Conservation (phyloP, 23 tunicate genomes). For the Ciona savignyi region DNA sequence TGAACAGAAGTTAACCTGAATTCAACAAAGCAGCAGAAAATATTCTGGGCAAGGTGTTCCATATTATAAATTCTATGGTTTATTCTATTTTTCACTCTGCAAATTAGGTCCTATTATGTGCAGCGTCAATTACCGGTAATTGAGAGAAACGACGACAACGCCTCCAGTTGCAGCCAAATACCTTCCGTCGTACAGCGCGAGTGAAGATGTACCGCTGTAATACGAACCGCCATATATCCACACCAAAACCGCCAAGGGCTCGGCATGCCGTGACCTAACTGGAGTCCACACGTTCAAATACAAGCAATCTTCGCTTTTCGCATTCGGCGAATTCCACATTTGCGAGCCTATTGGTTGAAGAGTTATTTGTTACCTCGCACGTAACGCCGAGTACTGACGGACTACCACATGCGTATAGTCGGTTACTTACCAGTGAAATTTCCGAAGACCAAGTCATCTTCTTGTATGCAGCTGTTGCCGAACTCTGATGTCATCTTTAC, state of each 20-base stretch:
- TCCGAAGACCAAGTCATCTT: constrained; percentile 38
- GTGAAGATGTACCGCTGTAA: constrained; percentile 48
- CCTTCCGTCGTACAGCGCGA: constrained; percentile 59
- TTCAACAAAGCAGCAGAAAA: too few relatives aligned
- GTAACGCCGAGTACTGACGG: neutral
- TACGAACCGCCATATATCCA: constrained; percentile 89
- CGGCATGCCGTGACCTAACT: neutral
- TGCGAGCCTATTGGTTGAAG: constrained; percentile 46
- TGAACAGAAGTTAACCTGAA: neutral
- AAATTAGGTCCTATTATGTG: neutral
- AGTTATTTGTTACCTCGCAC: neutral
- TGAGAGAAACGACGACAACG: constrained; percentile 65
- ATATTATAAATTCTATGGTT: neutral
- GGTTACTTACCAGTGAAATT: constrained; percentile 35
- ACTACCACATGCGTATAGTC: neutral
- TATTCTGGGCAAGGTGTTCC: neutral
- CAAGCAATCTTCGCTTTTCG: constrained; percentile 45
- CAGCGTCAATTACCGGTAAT: constrained; percentile 38
- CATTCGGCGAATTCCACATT: constrained; percentile 63
- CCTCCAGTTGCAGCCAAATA: constrained; percentile 51
- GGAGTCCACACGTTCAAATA: constrained; percentile 57
- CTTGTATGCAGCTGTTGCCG: constrained; percentile 40
- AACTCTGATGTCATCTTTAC: constrained; percentile 9
- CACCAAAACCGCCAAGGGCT: constrained; percentile 56
- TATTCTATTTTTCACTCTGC: too few relatives aligned